phyloP scores from a whole-genome alignment of 2,888 invertebrate species.

The Amaurobius ferox region DNA sequence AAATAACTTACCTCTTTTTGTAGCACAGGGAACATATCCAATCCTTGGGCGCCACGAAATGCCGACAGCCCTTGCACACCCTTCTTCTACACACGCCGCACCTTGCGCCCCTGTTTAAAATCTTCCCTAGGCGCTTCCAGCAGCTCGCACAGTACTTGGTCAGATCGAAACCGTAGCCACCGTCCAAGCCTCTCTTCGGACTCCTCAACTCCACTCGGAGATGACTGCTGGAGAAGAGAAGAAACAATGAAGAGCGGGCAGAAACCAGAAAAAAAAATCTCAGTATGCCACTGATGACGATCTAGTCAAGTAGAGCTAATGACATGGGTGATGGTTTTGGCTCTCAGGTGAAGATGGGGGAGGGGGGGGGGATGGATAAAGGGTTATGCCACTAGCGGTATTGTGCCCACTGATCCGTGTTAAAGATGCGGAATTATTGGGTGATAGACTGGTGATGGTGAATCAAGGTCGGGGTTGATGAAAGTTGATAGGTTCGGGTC shows the following conservation, averaged over 20 bases:
- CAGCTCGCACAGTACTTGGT: constrained; percentile 83
- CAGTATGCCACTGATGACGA: constrained; percentile 3
- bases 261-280: neutral
- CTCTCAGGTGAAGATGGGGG: neutral
- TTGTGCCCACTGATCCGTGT: constrained; percentile 4
- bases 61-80: constrained; percentile 86
- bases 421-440: neutral
- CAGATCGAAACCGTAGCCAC: constrained; percentile 78
- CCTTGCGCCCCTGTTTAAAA: constrained; percentile 85
- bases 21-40: constrained; percentile 88
- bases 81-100: constrained; percentile 84
- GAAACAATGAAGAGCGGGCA: neutral
- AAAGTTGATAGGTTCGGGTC: neutral
- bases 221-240: constrained; percentile 78
- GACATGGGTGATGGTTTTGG: neutral
- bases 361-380: neutral
- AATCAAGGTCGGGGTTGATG: constrained; percentile 12
- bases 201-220: constrained; percentile 83
- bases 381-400: neutral
- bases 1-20: constrained; percentile 83
- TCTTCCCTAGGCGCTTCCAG: constrained; percentile 84
- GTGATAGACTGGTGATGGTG: neutral
- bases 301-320: constrained; percentile 6
- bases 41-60: constrained; percentile 81
- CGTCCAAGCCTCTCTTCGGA: constrained; percentile 82